Conservation (phyloP, 1,140 invertebrate species). For the Stenopsyche tienmushanensis region DNA sequence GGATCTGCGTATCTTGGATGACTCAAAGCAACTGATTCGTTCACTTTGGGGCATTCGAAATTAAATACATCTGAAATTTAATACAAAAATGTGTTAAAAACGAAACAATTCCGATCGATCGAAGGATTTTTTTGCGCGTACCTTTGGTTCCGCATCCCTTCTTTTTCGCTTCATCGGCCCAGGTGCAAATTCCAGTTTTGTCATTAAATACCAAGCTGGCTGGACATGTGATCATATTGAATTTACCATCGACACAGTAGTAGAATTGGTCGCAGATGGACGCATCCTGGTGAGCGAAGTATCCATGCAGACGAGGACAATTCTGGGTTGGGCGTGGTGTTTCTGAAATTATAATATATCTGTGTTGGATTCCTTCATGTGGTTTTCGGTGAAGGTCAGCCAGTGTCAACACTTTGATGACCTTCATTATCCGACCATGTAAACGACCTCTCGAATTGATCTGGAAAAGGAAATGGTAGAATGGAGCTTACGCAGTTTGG, state of each 20-base stretch:
- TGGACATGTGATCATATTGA: constrained; percentile 87
- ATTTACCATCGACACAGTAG: constrained; percentile 86
- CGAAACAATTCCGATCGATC: no score
- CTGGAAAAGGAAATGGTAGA: neutral
- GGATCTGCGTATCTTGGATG: constrained; percentile 85
- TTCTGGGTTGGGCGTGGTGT: constrained; percentile 69
- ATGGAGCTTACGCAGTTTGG: constrained; percentile 74
- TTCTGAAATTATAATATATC: constrained; percentile 65
- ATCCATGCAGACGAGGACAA: constrained; percentile 83
- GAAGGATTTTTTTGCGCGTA: no score
- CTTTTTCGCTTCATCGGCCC: constrained; percentile 87
- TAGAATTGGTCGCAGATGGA: constrained; percentile 87
- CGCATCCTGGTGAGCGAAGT: constrained; percentile 80
- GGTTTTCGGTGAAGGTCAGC: no score
- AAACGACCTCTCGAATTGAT: neutral
- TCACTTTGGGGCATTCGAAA: constrained; percentile 80
- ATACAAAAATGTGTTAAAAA: no score
- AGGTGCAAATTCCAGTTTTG: constrained; percentile 85
- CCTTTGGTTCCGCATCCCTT: constrained; percentile 78
- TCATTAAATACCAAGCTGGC: constrained; percentile 86
- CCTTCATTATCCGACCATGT: no score
- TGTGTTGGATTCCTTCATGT: no score
- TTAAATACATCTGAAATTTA: constrained; percentile 68
- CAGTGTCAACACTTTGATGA: no score
- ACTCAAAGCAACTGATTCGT: constrained; percentile 67